These are phyloP conservation scores for Vanacampus margaritifer DNA, from an alignment of 2,113 vertebrate genomes.

Conservation along the genomic window DNA sequence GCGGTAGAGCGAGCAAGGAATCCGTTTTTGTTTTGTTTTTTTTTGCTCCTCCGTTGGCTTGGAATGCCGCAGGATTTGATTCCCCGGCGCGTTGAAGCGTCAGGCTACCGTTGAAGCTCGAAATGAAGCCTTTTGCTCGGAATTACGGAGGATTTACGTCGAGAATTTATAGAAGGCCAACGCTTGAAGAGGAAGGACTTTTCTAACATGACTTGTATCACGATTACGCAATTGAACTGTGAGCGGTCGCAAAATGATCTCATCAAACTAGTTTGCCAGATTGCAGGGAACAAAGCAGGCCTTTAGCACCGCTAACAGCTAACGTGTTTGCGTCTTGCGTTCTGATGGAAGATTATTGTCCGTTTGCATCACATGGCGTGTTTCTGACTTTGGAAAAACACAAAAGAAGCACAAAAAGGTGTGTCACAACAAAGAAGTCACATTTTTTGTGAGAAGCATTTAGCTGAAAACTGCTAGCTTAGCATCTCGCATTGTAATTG, in stretches of 20 bases:
- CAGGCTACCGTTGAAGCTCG: constrained; percentile 9
- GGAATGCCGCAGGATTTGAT: constrained; percentile 42
- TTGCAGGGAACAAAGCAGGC: background rate
- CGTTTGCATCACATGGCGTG: too few relatives aligned
- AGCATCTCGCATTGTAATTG: too few relatives aligned
- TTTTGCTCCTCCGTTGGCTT: background rate
- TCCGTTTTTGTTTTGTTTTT: constrained; percentile 31
- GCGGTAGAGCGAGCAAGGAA: constrained; percentile 20
- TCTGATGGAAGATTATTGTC: too few relatives aligned
- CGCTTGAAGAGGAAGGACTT: background rate
- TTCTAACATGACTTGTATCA: background rate
- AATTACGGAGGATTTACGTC: constrained; percentile 28
- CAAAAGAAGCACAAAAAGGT: background rate
- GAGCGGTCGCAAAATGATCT: too few relatives aligned
- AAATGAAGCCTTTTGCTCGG: constrained; percentile 14
- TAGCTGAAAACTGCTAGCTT: too few relatives aligned
- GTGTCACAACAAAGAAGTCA: background rate
- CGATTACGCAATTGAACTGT: background rate
- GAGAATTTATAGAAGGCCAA: background rate
- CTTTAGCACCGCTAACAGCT: too few relatives aligned
- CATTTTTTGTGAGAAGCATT: too few relatives aligned
- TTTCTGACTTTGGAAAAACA: background rate
- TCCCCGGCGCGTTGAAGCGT: constrained; percentile 16
- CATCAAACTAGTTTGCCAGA: background rate
- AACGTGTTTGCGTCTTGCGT: too few relatives aligned